Conservation (phyloP, 2,113 vertebrate species). For the Girardinichthys multiradiatus region DNA sequence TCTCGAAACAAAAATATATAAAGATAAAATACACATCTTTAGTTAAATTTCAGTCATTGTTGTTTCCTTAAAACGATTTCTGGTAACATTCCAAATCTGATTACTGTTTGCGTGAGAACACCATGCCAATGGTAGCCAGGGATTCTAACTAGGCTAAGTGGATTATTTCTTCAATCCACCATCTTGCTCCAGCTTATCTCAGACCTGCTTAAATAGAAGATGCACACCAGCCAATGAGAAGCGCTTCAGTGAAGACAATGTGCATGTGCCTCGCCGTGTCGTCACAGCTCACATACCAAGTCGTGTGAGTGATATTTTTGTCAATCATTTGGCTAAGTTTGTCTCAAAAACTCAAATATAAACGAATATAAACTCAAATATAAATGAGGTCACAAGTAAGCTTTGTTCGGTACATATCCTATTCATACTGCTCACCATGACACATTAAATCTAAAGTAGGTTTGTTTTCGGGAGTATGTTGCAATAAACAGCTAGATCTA, state of each 20-base stretch:
- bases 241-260: neutral
- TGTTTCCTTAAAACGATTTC: neutral
- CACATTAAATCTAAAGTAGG: neutral
- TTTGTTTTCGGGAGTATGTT: neutral
- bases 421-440: neutral
- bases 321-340: neutral
- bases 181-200: slow-evolving; percentile 56
- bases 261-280: slow-evolving; percentile 37
- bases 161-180: slow-evolving; percentile 74
- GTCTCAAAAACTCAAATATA: neutral
- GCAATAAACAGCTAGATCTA: neutral
- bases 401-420: neutral
- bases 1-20: neutral
- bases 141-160: slow-evolving; percentile 68
- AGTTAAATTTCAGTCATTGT: neutral
- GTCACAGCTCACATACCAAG: slow-evolving; percentile 25
- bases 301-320: slow-evolving; percentile 9
- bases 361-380: neutral
- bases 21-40: neutral
- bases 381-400: neutral
- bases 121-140: slow-evolving; percentile 14
- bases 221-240: slow-evolving; percentile 31
- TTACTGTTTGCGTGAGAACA: slow-evolving; percentile 32
- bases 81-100: neutral
- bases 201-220: slow-evolving; percentile 42